phyloP scores from a whole-genome alignment of 2,888 invertebrate genomes.

The Synergus gifuensis region DNA sequence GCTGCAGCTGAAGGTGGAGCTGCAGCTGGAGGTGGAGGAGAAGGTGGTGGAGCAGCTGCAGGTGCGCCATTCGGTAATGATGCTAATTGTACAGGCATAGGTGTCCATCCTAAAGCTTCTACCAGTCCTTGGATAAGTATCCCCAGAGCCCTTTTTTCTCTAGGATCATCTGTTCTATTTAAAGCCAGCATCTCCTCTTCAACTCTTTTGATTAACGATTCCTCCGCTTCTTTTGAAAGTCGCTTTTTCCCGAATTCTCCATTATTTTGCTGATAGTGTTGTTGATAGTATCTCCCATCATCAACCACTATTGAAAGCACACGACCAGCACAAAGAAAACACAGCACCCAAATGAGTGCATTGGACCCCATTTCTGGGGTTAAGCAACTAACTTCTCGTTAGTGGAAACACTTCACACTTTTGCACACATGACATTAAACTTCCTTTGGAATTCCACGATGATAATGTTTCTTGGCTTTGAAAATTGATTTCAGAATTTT shows the following conservation, averaged over 20 bases:
- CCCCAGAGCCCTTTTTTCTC: slow-evolving; percentile 73
- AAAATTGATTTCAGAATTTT: background rate
- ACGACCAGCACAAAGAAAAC: slow-evolving; percentile 33
- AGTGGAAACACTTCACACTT: slow-evolving; percentile 26
- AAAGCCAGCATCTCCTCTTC: slow-evolving; percentile 50
- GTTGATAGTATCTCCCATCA: background rate
- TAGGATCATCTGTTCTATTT: slow-evolving; percentile 55
- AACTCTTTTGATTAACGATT: slow-evolving; percentile 42
- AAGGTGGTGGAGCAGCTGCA: slow-evolving; percentile 44
- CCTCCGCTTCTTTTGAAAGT: slow-evolving; percentile 32
- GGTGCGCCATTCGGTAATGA: slow-evolving; percentile 70
- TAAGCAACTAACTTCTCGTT: background rate
- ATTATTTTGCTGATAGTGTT: background rate
- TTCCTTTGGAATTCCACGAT: background rate
- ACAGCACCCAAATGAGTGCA: slow-evolving; percentile 22
- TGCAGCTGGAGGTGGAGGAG: slow-evolving; percentile 30
- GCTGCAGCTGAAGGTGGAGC: slow-evolving; percentile 43
- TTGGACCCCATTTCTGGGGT: slow-evolving; percentile 27
- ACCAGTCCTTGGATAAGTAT: slow-evolving; percentile 72
- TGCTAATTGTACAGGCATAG: slow-evolving; percentile 68
- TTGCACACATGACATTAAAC: background rate
- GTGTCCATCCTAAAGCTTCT: slow-evolving; percentile 71
- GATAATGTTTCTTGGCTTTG: background rate
- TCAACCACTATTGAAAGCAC: slow-evolving; percentile 26
- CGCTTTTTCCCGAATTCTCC: background rate